Evolutionary conservation across 53 echinoderm and acorn worm species (phyloP).

Genomic region (Stichopus horrens): DNA sequence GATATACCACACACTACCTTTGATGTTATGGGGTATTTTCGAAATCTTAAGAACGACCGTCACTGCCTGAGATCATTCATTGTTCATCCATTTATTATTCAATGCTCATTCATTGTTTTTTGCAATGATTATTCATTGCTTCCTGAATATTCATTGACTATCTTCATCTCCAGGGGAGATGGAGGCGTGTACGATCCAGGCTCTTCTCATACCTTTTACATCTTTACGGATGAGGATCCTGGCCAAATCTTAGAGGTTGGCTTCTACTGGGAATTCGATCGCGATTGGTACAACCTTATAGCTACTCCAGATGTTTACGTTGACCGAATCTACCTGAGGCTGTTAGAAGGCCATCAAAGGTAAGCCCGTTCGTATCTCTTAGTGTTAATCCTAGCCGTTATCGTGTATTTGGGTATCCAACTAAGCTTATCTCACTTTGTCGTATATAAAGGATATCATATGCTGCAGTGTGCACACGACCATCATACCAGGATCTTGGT

Average conservation of each 20-base stretch:
- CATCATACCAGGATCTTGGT: background rate
- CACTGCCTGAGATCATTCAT: no score
- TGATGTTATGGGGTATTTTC: no score
- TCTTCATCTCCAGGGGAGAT: background rate
- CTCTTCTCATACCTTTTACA: conserved; percentile 44
- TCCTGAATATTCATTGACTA: no score
- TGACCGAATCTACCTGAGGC: conserved; percentile 53
- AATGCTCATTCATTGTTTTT: no score
- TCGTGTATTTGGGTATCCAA: background rate
- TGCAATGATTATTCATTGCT: no score
- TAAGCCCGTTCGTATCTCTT: background rate
- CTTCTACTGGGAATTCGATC: conserved; percentile 78
- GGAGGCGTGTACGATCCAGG: conserved; percentile 19
- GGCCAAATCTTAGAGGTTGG: conserved; percentile 56
- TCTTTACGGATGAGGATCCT: conserved; percentile 45
- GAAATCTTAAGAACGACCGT: no score
- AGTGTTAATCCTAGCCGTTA: background rate
- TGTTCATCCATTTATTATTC: no score
- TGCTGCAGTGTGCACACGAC: background rate
- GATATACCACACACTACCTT: no score
- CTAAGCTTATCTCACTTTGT: background rate
- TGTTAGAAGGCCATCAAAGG: conserved; percentile 50
- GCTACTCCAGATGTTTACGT: conserved; percentile 68
- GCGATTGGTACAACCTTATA: conserved; percentile 78
- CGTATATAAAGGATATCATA: background rate